These are phyloP conservation scores for Pocillopora meandrina DNA, from an alignment of 92 coral and sea anemone genomes.

Conservation along the genomic window DNA sequence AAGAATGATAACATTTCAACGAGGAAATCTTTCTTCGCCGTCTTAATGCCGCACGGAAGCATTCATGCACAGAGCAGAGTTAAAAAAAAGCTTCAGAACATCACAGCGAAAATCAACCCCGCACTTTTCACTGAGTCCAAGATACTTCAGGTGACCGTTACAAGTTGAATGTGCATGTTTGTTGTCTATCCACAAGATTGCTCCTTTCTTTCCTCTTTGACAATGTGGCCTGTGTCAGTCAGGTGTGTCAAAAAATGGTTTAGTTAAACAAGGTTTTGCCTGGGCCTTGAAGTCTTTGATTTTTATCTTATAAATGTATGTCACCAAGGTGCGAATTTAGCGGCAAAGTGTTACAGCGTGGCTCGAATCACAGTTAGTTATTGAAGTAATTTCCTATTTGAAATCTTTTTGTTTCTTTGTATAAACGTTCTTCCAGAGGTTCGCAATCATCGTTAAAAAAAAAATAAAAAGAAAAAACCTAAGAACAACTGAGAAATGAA, in stretches of 20 bases:
- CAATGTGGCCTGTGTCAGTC: background rate
- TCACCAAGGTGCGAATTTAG: background rate
- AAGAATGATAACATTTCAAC: too few relatives aligned
- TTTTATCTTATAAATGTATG: background rate
- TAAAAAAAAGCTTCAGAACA: too few relatives aligned
- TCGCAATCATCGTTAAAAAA: background rate
- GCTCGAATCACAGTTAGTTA: conserved; percentile 12
- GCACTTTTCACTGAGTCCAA: background rate
- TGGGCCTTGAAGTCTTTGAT: background rate
- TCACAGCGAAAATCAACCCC: background rate
- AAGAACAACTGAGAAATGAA: too few relatives aligned
- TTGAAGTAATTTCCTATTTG: background rate
- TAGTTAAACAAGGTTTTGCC: background rate
- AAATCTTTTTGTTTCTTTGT: background rate
- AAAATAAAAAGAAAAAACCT: background rate
- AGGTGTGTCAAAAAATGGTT: background rate
- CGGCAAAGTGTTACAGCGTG: conserved; percentile 8
- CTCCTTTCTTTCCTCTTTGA: background rate
- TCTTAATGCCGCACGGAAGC: too few relatives aligned
- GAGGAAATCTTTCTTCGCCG: too few relatives aligned
- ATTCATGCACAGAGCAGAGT: too few relatives aligned
- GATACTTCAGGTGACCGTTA: background rate
- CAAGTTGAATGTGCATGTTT: background rate
- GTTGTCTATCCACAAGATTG: background rate
- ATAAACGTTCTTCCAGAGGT: background rate